Conservation (phyloP, 2,113 vertebrate species). For the Oreochromis niloticus region DNA sequence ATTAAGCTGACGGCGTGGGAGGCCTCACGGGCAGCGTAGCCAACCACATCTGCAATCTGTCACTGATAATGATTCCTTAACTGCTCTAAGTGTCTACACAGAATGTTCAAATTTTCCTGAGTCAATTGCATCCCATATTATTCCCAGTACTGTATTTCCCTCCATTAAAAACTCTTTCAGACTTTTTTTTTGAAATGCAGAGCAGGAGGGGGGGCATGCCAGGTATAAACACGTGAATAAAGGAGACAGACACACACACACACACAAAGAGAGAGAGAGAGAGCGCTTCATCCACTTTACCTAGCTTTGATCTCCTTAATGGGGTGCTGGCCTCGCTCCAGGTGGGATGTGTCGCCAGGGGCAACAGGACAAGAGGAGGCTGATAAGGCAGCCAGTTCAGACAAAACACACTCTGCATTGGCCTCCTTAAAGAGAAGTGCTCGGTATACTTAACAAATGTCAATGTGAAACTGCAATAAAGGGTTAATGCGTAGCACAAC, state of each 20-base stretch:
- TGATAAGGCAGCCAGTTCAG: conserved; percentile 43
- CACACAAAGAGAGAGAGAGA: background rate
- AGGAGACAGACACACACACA: background rate
- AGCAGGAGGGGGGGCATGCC: background rate
- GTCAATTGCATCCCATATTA: background rate
- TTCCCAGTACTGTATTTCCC: background rate
- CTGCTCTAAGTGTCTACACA: background rate
- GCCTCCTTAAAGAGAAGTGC: background rate
- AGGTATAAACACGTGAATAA: conserved; percentile 18
- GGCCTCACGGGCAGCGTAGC: background rate
- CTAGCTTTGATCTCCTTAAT: conserved; percentile 64
- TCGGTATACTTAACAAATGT: background rate
- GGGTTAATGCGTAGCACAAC: background rate
- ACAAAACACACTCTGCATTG: conserved; percentile 43
- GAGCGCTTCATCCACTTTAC: conserved; percentile 34
- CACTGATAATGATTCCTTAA: background rate
- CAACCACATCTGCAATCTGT: background rate
- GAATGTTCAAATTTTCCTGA: background rate
- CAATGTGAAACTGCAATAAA: background rate
- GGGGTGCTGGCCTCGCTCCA: conserved; percentile 51
- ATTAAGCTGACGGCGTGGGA: background rate
- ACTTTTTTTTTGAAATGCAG: background rate
- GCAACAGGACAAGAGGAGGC: conserved; percentile 55
- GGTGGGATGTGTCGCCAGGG: conserved; percentile 56
- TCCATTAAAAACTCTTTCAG: background rate